Base-by-base conservation (phyloP, 1,140 invertebrate species). In the Callitettix versicolor region DNA sequence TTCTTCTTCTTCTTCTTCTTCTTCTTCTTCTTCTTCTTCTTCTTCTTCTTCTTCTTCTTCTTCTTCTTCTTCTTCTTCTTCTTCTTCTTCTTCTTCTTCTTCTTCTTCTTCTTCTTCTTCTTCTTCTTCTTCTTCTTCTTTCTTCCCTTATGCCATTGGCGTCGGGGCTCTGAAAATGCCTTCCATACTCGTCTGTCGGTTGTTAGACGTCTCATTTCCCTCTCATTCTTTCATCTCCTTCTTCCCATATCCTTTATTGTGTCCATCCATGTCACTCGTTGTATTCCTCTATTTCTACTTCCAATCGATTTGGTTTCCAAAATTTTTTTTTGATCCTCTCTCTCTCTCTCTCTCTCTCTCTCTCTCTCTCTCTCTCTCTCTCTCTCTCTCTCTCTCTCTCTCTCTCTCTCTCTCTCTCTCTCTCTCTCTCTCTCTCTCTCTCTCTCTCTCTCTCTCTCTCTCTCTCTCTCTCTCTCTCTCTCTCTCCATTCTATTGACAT, bases 401-500 rank as follows among this genome's bases (percentile, higher is more conserved):
- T 58, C 58, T 55, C 58, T 55, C 55, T 58, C 58, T 55, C 58
- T 58, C 58, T 58, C 55, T 58, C 58, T 58, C 58, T 55, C 58
- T 58, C 58, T 58, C 59, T 59, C 59, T 59, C 59, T 53, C 59
- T 59, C 59, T 59, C 59, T 57, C 59, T 55, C 59, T 59, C 59
- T 59, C 59, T 59, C 59, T 59, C 59, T 59, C 59, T 59, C 59
- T 59, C 59, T 59, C 59, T 57, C 59, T 59, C 59, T 59, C 59
- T 59, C 57, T 59, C 59, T 59, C 59, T 59, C 59, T 44, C 58
- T 57, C 58, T 44, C 58, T 44, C 58, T 57, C 58, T 44, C 58
- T 57, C 58, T n/a, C n/a, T n/a, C n/a, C n/a, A n/a, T n/a, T n/a
- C n/a, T n/a, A n/a, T n/a, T n/a, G n/a, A n/a, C n/a, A n/a, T n/a